Percentiles rank a stretch among this genome's conserved stretches.
Conservation (phyloP, 2,888 invertebrate genomes). For the Platypus cylindrus region DNA sequence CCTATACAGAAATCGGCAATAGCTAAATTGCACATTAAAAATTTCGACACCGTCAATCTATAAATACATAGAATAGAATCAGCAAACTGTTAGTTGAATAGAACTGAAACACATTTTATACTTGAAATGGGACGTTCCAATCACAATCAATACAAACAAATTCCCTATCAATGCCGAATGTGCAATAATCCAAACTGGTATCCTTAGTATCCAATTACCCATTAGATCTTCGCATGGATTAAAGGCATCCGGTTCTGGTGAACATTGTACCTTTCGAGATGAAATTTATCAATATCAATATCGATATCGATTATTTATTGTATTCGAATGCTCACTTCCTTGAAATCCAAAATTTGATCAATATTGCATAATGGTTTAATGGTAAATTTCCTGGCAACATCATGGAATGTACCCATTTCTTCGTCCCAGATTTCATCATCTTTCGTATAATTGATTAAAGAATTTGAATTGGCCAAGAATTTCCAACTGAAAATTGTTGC, state of each 20-base stretch:
- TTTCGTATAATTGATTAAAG: slow-evolving; percentile 1
- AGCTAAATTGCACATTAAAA: slow-evolving; percentile 56
- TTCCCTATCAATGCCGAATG: slow-evolving; percentile 52
- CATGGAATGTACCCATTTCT: slow-evolving; percentile 29
- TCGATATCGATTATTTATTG: too few species aligned
- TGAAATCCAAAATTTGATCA: slow-evolving; percentile 29
- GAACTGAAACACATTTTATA: slow-evolving; percentile 4
- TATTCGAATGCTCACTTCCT: slow-evolving; percentile 30
- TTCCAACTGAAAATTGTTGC: slow-evolving; percentile 6
- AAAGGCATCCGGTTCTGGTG: slow-evolving; percentile 47
- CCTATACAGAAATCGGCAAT: slow-evolving; percentile 57
- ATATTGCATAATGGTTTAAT: slow-evolving; percentile 27
- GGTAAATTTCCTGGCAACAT: slow-evolving; percentile 22
- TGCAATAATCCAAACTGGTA: slow-evolving; percentile 48
- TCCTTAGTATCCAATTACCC: slow-evolving; percentile 42
- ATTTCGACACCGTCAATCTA: slow-evolving; percentile 40
- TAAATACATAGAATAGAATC: slow-evolving; percentile 7
- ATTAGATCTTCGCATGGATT: slow-evolving; percentile 55
- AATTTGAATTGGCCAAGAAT: neutral
- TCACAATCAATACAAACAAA: slow-evolving; percentile 48
- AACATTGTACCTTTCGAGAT: slow-evolving; percentile 32
- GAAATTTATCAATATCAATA: neutral
- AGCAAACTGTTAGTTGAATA: neutral
- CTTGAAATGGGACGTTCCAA: slow-evolving; percentile 36
- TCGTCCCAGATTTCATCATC: slow-evolving; percentile 23